Percentiles rank a stretch among this genome's conserved stretches.
Evolutionary conservation across 2,797 vertebrate genomes (phyloP).

Genomic region (Huso huso): DNA sequence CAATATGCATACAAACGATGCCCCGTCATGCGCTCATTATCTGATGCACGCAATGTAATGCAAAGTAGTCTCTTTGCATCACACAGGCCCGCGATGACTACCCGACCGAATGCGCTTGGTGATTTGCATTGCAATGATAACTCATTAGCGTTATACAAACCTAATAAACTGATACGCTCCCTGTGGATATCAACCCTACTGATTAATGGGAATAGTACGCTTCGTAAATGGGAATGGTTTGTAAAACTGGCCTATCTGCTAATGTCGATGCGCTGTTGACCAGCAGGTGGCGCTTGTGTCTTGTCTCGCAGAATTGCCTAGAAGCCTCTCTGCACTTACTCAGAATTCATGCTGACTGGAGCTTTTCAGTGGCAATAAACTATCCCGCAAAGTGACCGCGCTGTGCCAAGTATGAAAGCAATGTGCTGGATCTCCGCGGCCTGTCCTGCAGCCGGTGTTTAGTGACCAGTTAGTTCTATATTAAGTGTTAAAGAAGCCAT

Average conservation of each 20-base stretch:
- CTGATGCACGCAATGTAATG: conserved; percentile 9
- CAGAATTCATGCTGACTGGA: neutral
- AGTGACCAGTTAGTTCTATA: neutral
- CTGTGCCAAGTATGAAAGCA: conserved; percentile 8
- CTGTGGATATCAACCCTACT: neutral
- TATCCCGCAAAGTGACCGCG: conserved; percentile 4
- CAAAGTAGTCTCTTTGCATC: conserved; percentile 13
- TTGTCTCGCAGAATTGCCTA: neutral
- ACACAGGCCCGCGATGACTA: neutral
- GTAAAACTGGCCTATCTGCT: neutral
- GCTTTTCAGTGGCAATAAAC: conserved; percentile 10
- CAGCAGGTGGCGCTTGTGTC: conserved; percentile 28
- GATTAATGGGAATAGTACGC: too few relatives aligned
- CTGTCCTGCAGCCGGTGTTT: neutral
- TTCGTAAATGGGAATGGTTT: neutral
- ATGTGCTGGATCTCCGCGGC: neutral
- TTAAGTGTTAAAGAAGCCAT: conserved; percentile 7
- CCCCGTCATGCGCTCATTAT: conserved; percentile 6
- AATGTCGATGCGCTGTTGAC: conserved; percentile 3
- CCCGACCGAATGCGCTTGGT: too few relatives aligned
- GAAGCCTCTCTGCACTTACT: neutral
- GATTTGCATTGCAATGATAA: too few relatives aligned
- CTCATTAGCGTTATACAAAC: neutral
- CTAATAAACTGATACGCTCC: neutral
- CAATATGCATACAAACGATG: conserved; percentile 15